phyloP scores from a whole-genome alignment of 2,797 vertebrate genomes.

The Malacoraja senta region DNA sequence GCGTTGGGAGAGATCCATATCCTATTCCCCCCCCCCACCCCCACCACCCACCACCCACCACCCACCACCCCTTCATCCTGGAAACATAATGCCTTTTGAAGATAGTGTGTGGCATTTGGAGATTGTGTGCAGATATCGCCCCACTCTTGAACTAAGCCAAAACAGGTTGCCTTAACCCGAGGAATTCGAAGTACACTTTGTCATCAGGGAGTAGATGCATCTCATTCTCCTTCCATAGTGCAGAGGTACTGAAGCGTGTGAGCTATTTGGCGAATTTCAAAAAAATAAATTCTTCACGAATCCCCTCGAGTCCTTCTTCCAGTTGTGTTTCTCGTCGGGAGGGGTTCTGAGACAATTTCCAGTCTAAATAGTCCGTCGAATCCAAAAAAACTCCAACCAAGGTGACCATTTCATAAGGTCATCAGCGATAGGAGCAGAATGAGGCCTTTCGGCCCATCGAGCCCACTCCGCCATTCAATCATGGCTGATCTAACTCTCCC shows the following conservation, averaged over 20 bases:
- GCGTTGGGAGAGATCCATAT: neutral
- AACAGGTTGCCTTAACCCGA: slow-evolving; percentile 11
- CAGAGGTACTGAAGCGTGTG: neutral
- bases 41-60: too few relatives aligned
- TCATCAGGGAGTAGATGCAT: neutral
- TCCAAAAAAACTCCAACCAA: neutral
- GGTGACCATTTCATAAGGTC: neutral
- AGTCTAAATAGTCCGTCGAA: neutral
- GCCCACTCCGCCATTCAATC: too few relatives aligned
- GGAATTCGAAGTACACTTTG: slow-evolving; percentile 12
- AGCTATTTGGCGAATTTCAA: slow-evolving; percentile 7
- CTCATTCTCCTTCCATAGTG: neutral
- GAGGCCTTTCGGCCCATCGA: too few relatives aligned
- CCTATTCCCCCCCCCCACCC: neutral
- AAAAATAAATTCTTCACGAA: neutral
- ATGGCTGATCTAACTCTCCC: too few relatives aligned
- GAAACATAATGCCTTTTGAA: neutral
- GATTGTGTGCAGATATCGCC: slow-evolving; percentile 4
- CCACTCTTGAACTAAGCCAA: neutral
- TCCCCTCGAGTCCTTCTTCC: neutral
- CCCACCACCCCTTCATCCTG: neutral
- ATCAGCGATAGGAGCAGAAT: too few relatives aligned
- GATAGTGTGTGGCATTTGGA: slow-evolving; percentile 29
- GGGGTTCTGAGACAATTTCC: neutral
- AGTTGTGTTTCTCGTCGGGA: neutral